Evolutionary conservation across 2,797 vertebrate species (phyloP).

Genomic region (Chiroxiphia lanceolata): DNA sequence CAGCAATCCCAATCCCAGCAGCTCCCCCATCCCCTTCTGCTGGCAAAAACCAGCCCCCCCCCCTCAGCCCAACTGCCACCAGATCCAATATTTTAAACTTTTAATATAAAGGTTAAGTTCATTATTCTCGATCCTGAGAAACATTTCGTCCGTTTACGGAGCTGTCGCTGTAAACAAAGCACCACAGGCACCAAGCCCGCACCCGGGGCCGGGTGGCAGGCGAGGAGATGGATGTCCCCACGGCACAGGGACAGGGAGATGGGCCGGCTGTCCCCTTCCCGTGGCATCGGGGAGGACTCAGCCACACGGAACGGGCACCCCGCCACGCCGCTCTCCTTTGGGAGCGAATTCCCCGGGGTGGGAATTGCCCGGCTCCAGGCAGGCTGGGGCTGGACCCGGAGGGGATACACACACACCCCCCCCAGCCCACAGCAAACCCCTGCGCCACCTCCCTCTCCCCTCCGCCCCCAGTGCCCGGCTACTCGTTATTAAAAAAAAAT

Average conservation of each 20-base stretch:
- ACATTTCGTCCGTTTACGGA: slow-evolving; percentile 61
- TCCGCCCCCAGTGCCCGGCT: background rate
- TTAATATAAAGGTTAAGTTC: slow-evolving; percentile 69
- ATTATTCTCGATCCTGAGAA: slow-evolving; percentile 71
- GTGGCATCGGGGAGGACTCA: background rate
- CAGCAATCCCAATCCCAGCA: background rate
- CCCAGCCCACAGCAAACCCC: background rate
- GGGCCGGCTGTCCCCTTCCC: background rate
- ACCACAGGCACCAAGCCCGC: slow-evolving; percentile 53
- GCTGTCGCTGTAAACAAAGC: slow-evolving; percentile 71
- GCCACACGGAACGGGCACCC: background rate
- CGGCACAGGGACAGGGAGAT: background rate
- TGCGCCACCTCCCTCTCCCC: background rate
- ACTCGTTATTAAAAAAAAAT: slow-evolving; percentile 73
- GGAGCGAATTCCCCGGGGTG: slow-evolving; percentile 71
- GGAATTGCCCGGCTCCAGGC: background rate
- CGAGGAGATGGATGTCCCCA: background rate
- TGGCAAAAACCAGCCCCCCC: fast-evolving
- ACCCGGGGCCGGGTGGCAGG: background rate
- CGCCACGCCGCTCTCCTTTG: slow-evolving; percentile 68
- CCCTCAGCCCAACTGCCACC: fast-evolving
- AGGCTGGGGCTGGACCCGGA: background rate
- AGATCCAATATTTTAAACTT: slow-evolving; percentile 31
- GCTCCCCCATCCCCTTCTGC: background rate
- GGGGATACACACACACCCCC: too few species aligned